A percentile compares a stretch with the other conserved stretches of the same genome.
phyloP scores from a whole-genome alignment of 2,113 vertebrate genomes.

The Aphyosemion australe region DNA sequence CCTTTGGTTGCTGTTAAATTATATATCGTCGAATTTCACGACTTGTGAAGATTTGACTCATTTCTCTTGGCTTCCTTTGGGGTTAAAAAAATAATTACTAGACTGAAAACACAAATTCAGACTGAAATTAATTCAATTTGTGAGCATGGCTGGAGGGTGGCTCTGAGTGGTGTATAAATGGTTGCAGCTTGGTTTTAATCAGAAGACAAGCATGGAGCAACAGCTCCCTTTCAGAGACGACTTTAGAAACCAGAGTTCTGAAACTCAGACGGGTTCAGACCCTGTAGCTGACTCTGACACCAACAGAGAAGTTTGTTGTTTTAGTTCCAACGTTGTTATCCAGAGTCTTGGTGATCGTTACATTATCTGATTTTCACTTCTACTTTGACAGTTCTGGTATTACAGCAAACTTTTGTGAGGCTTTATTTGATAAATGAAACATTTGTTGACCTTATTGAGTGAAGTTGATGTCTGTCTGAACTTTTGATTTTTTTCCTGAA shows the following conservation, averaged over 20 bases:
- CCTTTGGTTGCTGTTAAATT: conserved; percentile 63
- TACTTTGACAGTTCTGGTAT: neutral
- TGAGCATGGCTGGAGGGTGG: conserved; percentile 66
- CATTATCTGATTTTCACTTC: neutral
- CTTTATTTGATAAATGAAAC: neutral
- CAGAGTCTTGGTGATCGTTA: no score
- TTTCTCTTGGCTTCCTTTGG: conserved; percentile 71
- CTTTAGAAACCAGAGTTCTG: conserved; percentile 20
- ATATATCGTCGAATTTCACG: conserved; percentile 63
- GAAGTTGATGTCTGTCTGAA: no score
- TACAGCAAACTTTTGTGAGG: neutral
- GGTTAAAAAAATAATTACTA: conserved; percentile 79
- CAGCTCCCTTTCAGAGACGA: conserved; percentile 37
- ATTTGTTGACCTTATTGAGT: neutral
- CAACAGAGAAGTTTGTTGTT: conserved; percentile 7
- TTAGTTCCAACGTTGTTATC: neutral
- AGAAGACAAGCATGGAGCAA: conserved; percentile 39
- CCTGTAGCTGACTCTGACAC: neutral
- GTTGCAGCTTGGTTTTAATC: conserved; percentile 50
- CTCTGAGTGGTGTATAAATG: conserved; percentile 47
- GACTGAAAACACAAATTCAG: conserved; percentile 76
- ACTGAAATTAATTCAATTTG: conserved; percentile 78
- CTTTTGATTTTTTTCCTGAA: no score
- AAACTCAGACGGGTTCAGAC: conserved; percentile 19
- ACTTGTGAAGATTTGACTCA: conserved; percentile 71